Evolutionary conservation across 2,888 invertebrate genomes (phyloP).

Genomic region (Periphyllus acericola): DNA sequence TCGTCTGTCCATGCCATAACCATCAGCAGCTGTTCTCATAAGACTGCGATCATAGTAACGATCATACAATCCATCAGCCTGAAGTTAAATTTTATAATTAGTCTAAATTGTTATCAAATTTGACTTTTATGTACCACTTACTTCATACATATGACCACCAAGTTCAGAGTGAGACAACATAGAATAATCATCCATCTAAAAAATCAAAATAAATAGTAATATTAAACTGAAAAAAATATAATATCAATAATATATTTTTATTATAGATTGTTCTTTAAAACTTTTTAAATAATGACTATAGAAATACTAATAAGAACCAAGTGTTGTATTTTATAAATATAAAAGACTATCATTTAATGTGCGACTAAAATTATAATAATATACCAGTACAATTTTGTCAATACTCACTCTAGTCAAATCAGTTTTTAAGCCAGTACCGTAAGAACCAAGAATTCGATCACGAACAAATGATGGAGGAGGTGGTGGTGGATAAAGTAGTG

Average conservation of each 20-base stretch:
- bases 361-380: background rate
- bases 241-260: too few species aligned
- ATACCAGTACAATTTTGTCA: background rate
- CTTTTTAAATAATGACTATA: background rate
- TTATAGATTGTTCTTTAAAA: too few species aligned
- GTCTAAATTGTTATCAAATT: background rate
- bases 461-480: constrained; percentile 88
- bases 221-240: background rate
- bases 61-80: constrained; percentile 57
- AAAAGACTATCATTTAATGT: background rate
- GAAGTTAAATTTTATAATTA: background rate
- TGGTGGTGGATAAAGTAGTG: constrained; percentile 88
- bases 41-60: constrained; percentile 57
- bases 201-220: constrained; percentile 23
- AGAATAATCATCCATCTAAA: constrained; percentile 57
- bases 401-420: constrained; percentile 53
- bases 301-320: background rate
- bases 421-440: constrained; percentile 57
- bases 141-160: constrained; percentile 59
- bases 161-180: constrained; percentile 55
- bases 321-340: background rate
- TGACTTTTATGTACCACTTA: background rate
- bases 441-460: constrained; percentile 90
- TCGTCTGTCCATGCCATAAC: constrained; percentile 57
- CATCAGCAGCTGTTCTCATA: constrained; percentile 54